Evolutionary conservation across 2,888 invertebrate species (phyloP), one percentile per base, ranked within the genome.

Genomic region (Ichneumoninae sp.): DNA sequence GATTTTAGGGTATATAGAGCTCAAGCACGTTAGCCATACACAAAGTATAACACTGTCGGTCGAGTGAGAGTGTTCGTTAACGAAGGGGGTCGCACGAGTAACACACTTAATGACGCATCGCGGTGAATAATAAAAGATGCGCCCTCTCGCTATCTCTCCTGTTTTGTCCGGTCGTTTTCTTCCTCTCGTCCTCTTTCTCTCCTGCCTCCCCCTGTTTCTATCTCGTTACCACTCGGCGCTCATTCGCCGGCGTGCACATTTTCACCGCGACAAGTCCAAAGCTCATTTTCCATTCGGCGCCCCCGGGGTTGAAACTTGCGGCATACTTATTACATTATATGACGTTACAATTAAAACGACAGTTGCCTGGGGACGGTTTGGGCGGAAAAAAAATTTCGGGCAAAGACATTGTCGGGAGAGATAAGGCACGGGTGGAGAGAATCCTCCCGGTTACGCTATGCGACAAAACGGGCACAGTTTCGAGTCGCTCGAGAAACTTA

Each of bases 101-200:
- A 72, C 74, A 70, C 69, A 75, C 74, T 79, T 69, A 70, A 79
- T 68, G 79, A 75, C 70, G 79, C 75, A 83, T 65, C 69, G 52
- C 74, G 47, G 52, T 79, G 83, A 83, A 83, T 83, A 79, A 79
- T 75, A 79, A 79, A 83, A 62, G 40, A 71, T 75, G 54, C 36
- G 62, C 50, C 65, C 62, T 72, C 75, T 83, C 44, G 40, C 40
- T 26, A 13, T 22, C 36, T 33, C 69, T 10, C 33, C 50, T 60
- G 10, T 65, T 77, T 69, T 26, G 54, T 74, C 26, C 50, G 68
- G 22, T 68, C 4, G 60, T 16, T 22, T 79, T 50, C 60, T 70
- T 16, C 22, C 33, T 68, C 65, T 50, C 30, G 30, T 22, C 33
- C 22, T 36, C 40, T 52, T n/a, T 66, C 26, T 19, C 3, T 16